phyloP scores from a whole-genome alignment of 64 coral and sea anemone species.

The Orbicella faveolata region DNA sequence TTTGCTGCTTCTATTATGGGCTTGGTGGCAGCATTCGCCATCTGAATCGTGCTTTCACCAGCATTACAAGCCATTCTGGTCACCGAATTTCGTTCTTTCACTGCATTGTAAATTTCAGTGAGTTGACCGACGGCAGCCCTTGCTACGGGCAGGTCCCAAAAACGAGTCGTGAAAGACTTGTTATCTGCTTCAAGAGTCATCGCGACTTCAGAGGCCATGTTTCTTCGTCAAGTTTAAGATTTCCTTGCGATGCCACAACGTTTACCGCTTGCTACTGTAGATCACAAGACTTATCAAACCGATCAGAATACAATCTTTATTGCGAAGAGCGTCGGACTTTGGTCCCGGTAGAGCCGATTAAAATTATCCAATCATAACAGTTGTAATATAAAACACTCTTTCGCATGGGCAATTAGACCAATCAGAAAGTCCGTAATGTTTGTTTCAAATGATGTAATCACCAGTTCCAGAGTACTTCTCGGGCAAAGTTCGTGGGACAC shows the following conservation, averaged over 20 bases:
- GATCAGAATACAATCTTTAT: neutral
- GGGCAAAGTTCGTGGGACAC: neutral
- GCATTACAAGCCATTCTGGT: conserved; percentile 86
- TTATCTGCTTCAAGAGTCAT: conserved; percentile 32
- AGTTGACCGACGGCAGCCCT: conserved; percentile 85
- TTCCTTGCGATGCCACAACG: neutral
- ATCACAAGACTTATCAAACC: neutral
- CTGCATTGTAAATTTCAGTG: conserved; percentile 66
- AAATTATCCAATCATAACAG: neutral
- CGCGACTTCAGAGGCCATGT: conserved; percentile 19
- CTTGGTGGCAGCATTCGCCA: conserved; percentile 69
- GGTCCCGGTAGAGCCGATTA: neutral
- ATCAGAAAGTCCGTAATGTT: neutral
- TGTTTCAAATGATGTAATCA: neutral
- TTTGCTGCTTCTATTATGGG: conserved; percentile 62
- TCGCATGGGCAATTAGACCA: neutral
- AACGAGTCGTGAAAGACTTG: conserved; percentile 74
- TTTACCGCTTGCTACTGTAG: neutral
- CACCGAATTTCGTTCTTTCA: conserved; percentile 75
- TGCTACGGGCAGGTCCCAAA: conserved; percentile 83
- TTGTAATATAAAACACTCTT: neutral
- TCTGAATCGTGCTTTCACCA: conserved; percentile 74
- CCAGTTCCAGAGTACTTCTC: too few relatives aligned
- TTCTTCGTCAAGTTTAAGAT: too few relatives aligned
- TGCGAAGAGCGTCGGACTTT: neutral